Evolutionary conservation across 1,140 invertebrate genomes (phyloP).

Genomic region (Nasonia vitripennis): DNA sequence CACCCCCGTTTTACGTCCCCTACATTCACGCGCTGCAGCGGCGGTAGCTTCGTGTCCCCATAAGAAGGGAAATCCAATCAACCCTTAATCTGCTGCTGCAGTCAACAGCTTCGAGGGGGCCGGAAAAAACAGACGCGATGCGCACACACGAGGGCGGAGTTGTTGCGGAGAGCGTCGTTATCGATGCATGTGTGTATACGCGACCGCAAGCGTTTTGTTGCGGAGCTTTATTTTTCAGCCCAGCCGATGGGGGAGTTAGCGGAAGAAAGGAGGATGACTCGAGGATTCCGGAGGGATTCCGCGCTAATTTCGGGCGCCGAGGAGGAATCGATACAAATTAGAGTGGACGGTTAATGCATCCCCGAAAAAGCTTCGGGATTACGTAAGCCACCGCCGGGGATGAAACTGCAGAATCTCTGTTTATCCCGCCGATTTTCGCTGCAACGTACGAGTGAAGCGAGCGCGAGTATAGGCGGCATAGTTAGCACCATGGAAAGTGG

Average conservation of each 20-base stretch:
- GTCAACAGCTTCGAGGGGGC: slow-evolving; percentile 24
- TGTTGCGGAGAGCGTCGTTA: not conserved
- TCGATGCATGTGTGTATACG: not conserved
- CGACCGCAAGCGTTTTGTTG: not conserved
- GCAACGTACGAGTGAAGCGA: too few species aligned
- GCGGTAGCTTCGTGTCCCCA: too few species aligned
- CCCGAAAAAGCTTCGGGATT: not conserved
- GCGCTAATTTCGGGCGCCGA: not conserved
- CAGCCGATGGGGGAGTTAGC: not conserved
- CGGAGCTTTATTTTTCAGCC: not conserved
- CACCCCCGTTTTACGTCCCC: not conserved
- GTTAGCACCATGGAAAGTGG: not conserved
- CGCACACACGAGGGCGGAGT: not conserved
- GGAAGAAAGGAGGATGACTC: not conserved
- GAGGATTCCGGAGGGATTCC: not conserved
- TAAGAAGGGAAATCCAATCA: slow-evolving; percentile 35
- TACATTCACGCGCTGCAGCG: not conserved
- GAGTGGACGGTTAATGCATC: not conserved
- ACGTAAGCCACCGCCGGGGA: not conserved
- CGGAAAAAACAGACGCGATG: not conserved
- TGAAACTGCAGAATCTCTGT: too few species aligned
- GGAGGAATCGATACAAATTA: not conserved
- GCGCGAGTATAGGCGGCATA: not conserved
- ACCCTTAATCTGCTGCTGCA: slow-evolving; percentile 30
- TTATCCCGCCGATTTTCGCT: too few species aligned